A percentile compares a stretch with the other conserved stretches of the same genome.
Evolutionary conservation across 2,113 vertebrate species (phyloP).

Genomic region (Chlorodrepanis virens): DNA sequence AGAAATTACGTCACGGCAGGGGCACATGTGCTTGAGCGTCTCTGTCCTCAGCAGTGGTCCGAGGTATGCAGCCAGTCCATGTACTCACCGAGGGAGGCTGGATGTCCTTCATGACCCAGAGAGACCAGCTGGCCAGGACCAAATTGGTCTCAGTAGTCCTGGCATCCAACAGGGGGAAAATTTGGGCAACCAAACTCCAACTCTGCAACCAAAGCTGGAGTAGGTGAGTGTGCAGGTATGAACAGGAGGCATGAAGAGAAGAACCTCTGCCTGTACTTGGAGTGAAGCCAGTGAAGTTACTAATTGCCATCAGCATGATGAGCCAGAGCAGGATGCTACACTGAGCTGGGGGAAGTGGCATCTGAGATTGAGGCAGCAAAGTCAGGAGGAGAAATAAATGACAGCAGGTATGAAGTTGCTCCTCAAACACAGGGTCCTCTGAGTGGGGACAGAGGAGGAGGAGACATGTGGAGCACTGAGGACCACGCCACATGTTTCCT

Average conservation of each 20-base stretch:
- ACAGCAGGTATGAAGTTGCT: not conserved
- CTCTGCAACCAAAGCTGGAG: not conserved
- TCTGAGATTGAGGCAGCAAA: not conserved
- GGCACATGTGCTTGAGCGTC: not conserved
- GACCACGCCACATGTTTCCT: not conserved
- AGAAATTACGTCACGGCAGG: not conserved
- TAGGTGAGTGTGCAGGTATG: not conserved
- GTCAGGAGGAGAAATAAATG: not conserved
- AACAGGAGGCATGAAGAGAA: not conserved
- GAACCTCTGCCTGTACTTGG: not conserved
- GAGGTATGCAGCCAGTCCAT: not conserved
- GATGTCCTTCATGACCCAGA: not conserved
- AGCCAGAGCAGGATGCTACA: not conserved
- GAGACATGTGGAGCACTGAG: not conserved
- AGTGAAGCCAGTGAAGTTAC: not conserved
- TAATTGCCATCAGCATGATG: not conserved
- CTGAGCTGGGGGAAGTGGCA: not conserved
- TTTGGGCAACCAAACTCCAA: not conserved
- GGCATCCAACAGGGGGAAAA: not conserved
- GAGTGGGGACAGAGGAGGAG: not conserved
- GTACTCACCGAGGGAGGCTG: not conserved
- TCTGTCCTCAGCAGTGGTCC: not conserved
- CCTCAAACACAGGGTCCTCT: not conserved
- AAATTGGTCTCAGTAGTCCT: not conserved
- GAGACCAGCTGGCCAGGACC: fast-evolving